Conservation (phyloP, 2,888 invertebrate species). For the Byasa hedistus region DNA sequence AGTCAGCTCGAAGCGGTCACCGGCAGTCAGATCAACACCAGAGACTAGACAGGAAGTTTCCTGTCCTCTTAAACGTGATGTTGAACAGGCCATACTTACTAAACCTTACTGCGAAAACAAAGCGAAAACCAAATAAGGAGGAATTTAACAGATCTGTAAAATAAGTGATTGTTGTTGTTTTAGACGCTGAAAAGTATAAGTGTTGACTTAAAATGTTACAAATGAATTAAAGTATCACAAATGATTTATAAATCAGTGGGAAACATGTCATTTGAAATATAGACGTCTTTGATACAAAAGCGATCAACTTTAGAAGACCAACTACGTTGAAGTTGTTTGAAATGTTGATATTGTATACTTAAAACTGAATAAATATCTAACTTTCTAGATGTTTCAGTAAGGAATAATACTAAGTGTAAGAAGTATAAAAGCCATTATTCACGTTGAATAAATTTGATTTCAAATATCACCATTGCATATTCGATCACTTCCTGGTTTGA, state of each 20-base stretch:
- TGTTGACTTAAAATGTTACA: too few relatives aligned
- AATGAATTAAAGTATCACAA: too few relatives aligned
- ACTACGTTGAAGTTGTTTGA: constrained; percentile 13
- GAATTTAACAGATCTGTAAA: too few relatives aligned
- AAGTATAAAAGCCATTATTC: background rate
- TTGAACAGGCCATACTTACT: too few relatives aligned
- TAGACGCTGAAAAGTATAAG: too few relatives aligned
- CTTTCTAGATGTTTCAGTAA: constrained; percentile 17
- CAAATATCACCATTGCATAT: background rate
- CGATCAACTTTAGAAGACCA: constrained; percentile 20
- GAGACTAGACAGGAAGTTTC: too few relatives aligned
- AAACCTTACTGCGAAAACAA: too few relatives aligned
- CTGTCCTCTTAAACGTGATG: too few relatives aligned
- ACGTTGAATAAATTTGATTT: background rate
- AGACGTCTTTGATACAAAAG: constrained; percentile 2
- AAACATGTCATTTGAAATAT: constrained; percentile 20
- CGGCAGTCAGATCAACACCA: too few relatives aligned
- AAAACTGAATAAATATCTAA: constrained; percentile 27
- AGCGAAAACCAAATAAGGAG: too few relatives aligned
- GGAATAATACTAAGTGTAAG: background rate
- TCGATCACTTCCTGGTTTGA: background rate
- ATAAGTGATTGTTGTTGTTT: too few relatives aligned
- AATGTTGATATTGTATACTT: constrained; percentile 27
- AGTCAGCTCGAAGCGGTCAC: too few relatives aligned
- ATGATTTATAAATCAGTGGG: constrained; percentile 4